Evolutionary conservation across 2,888 invertebrate species (phyloP), one percentile per base, ranked within the genome.

Genomic region (Hypomecis punctinalis): DNA sequence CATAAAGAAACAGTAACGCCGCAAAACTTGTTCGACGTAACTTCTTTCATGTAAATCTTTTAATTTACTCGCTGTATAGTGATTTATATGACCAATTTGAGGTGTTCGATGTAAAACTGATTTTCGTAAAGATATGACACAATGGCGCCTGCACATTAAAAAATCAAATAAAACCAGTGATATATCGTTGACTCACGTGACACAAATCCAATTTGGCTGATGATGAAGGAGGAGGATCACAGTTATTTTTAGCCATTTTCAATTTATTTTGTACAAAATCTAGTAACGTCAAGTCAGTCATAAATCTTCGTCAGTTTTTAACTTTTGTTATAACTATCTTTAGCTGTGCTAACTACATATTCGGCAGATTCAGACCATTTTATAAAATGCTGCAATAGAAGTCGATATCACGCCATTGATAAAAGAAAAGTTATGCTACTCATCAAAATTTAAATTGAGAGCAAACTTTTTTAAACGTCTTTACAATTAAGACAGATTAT

Each of bases 131-230:
- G 57, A 56, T 62, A 61, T 68, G 47, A 64, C 66, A 66, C 62
- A 69, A 73, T 66, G 66, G 70, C 59, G 67, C 58, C 51, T 43
- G 61, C 69, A 62, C 67, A 69, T 69, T 68, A 72, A 61, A 72
- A 70, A 58, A 63, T 68, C 51, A 55, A 59, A 58, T 59, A 67
- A 65, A 66, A 63, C 63, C 64, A 70, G 68, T 74, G 51, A 74
- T 72, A 63, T 72, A 70, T 72, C 60, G 71, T 76, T 76, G 63
- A 63, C 46, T 80, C 81, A 78, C 76, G 70, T 78, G 83, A 84
- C 84, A 85, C 78, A 80, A 79, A 84, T 81, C 78, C 79, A 77
- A 79, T 83, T 81, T 71, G 64, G 73, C 67, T 48, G 67, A 74
- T 74, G 80, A 81, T 76, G 72, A 72, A 75, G 74, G 72, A 65